phyloP scores from a whole-genome alignment of 2,113 vertebrate species.

The Chionodraco myersi region DNA sequence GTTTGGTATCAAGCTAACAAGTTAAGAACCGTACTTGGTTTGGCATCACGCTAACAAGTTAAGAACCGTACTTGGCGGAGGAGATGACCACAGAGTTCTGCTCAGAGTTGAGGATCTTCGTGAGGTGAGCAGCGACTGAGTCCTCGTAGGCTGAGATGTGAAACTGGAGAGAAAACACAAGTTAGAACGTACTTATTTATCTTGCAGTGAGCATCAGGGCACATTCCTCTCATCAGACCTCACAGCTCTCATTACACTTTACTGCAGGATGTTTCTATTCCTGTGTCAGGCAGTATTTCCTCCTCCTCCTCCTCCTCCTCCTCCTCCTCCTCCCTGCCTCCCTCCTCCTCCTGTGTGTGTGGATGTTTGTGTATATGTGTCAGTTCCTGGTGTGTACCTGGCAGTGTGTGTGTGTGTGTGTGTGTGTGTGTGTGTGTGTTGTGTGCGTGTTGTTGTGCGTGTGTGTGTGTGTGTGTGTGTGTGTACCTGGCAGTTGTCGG shows the following conservation, averaged over 20 bases:
- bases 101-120: slow-evolving; percentile 98
- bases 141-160: slow-evolving; percentile 96
- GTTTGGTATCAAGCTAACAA: too few species aligned
- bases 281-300: too few species aligned
- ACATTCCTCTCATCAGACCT: too few species aligned
- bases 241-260: too few species aligned
- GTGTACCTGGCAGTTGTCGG: slow-evolving; percentile 90
- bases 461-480: too few species aligned
- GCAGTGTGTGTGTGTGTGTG: too few species aligned
- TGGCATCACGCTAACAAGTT: too few species aligned
- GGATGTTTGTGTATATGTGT: slow-evolving; percentile 46
- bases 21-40: too few species aligned
- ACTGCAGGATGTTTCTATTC: too few species aligned
- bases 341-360: slow-evolving; percentile 2
- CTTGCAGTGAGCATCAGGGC: background rate
- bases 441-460: too few species aligned
- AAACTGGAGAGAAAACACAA: slow-evolving; percentile 72
- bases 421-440: too few species aligned
- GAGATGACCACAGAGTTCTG: slow-evolving; percentile 95
- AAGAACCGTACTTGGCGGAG: slow-evolving; percentile 85
- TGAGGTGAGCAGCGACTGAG: slow-evolving; percentile 94
- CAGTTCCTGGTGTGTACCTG: background rate
- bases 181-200: background rate
- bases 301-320: too few species aligned
- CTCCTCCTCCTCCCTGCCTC: background rate